Evolutionary conservation across 2,888 invertebrate genomes (phyloP).

Genomic region (Leucoma salicis): DNA sequence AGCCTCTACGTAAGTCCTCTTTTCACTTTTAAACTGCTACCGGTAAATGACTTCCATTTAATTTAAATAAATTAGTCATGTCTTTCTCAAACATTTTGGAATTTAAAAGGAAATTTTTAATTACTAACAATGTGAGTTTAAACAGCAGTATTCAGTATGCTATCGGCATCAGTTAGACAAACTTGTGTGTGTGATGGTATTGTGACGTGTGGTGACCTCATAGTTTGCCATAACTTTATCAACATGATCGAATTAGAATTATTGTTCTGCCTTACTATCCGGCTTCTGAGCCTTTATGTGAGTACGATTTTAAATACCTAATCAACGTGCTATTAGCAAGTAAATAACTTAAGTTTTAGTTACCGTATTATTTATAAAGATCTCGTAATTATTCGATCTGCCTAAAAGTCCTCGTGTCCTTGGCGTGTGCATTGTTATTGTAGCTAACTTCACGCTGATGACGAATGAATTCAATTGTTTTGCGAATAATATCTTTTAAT

Average conservation of each 20-base stretch:
- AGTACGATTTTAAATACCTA: constrained; percentile 29
- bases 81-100: constrained; percentile 1
- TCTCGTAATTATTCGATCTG: constrained; percentile 26
- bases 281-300: constrained; percentile 40
- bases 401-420: constrained; percentile 22
- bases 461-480: constrained; percentile 1
- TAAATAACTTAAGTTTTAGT: constrained; percentile 16
- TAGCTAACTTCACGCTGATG: constrained; percentile 2
- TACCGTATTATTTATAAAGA: constrained; percentile 18
- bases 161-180: constrained; percentile 46
- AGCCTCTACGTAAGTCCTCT: constrained; percentile 47
- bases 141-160: constrained; percentile 32
- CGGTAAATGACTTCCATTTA: background rate
- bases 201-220: constrained; percentile 49
- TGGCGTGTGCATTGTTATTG: constrained; percentile 6
- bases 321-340: constrained; percentile 2
- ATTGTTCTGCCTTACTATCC: constrained; percentile 34
- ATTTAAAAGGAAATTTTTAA: constrained; percentile 1
- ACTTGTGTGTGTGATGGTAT: constrained; percentile 47
- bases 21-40: background rate
- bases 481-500: constrained; percentile 1
- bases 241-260: constrained; percentile 32
- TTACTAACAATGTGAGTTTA: background rate
- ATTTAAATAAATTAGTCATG: constrained; percentile 1
- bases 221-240: constrained; percentile 10